Conservation (phyloP, 1,140 invertebrate genomes). For the Heliconius congener region DNA sequence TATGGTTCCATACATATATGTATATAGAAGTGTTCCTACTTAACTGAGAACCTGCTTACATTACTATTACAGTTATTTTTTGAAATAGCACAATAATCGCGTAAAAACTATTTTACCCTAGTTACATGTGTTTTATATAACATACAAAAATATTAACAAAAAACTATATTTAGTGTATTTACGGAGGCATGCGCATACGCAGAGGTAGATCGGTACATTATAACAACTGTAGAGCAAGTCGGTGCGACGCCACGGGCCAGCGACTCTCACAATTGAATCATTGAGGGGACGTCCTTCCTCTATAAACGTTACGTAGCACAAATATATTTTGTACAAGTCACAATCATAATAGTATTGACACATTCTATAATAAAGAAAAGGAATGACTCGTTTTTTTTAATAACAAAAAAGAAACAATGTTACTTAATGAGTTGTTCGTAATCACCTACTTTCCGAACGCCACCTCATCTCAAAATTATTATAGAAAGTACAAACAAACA, state of each 20-base stretch:
- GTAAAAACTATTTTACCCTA: slow-evolving; percentile 70
- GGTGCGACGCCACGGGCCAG: not conserved
- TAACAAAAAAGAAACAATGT: no score
- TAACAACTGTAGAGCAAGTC: slow-evolving; percentile 50
- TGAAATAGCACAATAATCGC: slow-evolving; percentile 58
- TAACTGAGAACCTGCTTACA: slow-evolving; percentile 67
- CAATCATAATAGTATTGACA: no score
- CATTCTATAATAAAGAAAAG: no score
- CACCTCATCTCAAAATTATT: not conserved
- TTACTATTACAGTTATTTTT: slow-evolving; percentile 47
- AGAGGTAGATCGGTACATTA: slow-evolving; percentile 75
- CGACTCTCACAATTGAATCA: no score
- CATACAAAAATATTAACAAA: slow-evolving; percentile 72
- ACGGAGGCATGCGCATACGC: slow-evolving; percentile 69
- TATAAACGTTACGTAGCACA: no score
- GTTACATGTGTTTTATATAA: slow-evolving; percentile 64
- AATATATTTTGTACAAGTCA: no score
- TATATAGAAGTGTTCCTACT: slow-evolving; percentile 62
- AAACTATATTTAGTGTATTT: slow-evolving; percentile 69
- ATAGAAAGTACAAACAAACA: not conserved
- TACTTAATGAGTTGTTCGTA: no score
- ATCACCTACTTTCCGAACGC: no score
- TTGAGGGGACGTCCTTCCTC: no score
- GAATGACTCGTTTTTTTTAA: no score
- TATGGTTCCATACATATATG: slow-evolving; percentile 58